Evolutionary conservation across 2,888 invertebrate genomes (phyloP), one percentile per base, ranked within the genome.

Genomic region (Coremacera marginata): DNA sequence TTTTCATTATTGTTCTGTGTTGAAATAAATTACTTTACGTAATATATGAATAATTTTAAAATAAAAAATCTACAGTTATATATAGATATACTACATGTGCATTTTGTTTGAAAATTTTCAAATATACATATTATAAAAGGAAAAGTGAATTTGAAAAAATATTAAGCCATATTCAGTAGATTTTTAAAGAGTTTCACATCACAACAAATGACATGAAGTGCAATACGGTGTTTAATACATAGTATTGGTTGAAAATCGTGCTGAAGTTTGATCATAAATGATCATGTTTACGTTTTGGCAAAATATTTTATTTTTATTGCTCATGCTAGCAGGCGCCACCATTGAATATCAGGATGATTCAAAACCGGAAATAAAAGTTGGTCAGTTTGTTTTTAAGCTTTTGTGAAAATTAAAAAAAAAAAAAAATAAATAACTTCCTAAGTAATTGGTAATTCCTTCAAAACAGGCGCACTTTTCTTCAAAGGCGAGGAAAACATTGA

Each of bases 401-500:
- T n/a, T n/a, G n/a, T n/a, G n/a, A n/a, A n/a, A n/a, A n/a, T n/a
- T n/a, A n/a, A n/a, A 31, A 31, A 31, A 31, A 31, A 31, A 31
- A 31, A 31, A 31, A 31, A 31, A 31, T 31, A 31, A 31, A 31
- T 31, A 4, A 31, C 5, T 31, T 31, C 5, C 3, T 31, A 31
- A 31, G n/a, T 37, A 37, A 37, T 37, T 2, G 11, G 2, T 44
- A 2, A 11, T 3, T 44, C 14, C 44, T 14, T 2, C 3, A 11
- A 49, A 72, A 51, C 31, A 89, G 89, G 89, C 62, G 89, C 86
- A 27, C 88, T 92, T 80, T 92, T 93, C 82, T 90, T 93, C 88
- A 88, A 91, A 68, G 90, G 90, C 79, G 91, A 91, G 80, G 86
- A 87, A 22, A 90, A 92, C 77, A 90, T 91, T 68, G 92, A 92